Base-by-base conservation (phyloP, 2,797 vertebrate genomes). In the Pseudomugil tenellus region DNA sequence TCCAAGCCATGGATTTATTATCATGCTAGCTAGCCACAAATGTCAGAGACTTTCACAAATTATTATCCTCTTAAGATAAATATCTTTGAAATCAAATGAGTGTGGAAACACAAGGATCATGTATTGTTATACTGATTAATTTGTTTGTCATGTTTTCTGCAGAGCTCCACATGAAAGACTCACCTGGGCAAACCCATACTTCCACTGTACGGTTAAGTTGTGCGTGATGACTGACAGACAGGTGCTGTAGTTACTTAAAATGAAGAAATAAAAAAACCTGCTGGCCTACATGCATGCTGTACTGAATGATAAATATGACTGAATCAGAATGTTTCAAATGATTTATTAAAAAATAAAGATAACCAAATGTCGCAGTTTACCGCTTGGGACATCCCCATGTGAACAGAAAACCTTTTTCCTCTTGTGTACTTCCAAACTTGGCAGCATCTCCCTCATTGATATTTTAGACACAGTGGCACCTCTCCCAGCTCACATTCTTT, bases 1-100 rank as follows among this genome's bases (percentile, higher is more conserved):
- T 99, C 97, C 96, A 95, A 97, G 96, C 96, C 96, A 96, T 94
- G 96, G 96, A 95, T 98, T 96, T 96, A 97, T 98, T 98, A 97
- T 96, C 96, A 98, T 97, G 96, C 96, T 96, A 96, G 97, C 96
- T 98, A 96, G 95, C 96, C 95, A 94, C 97, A 98, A 97, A 98
- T 94, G 94, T 94, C 93, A 95, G 88, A 93, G 93, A 94, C 92
- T 94, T 94, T 93, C 94, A 94, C 93, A 95, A 95, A 95, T 95
- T 93, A 94, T 94, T 94, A 94, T 94, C 91, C 93, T 92, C 93
- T 93, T 94, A 94, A 95, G 93, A 94, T 94, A 92, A 94, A 94
- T 94, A 94, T 94, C 93, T 93, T 90, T 89, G 92, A 90, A 94
- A 93, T 92, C 93, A 93, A 88, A 93, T 35, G 88, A 90, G 93